phyloP scores from a whole-genome alignment of 2,888 invertebrate species.

The Campopleginae sp. region DNA sequence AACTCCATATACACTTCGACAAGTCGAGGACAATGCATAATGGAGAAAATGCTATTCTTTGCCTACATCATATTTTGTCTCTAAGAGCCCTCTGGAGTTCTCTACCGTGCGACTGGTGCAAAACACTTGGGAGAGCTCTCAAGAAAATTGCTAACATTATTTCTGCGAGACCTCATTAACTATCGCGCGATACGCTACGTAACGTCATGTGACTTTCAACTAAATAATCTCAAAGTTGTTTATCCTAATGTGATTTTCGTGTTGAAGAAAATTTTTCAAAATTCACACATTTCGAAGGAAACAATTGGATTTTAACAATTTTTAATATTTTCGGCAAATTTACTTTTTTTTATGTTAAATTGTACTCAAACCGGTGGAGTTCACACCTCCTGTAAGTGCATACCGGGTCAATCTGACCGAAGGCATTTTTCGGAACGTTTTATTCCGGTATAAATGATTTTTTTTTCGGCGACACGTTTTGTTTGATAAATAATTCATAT shows the following conservation, averaged over 20 bases:
- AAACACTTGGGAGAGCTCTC: slow-evolving; percentile 55
- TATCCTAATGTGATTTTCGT: slow-evolving; percentile 33
- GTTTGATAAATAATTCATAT: no score
- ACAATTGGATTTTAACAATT: no score
- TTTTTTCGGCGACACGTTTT: no score
- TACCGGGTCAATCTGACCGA: no score
- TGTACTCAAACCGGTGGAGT: no score
- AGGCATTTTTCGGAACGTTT: no score
- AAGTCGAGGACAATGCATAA: not conserved
- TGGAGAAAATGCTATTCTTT: not conserved
- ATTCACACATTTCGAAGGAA: no score
- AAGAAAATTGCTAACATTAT: slow-evolving; percentile 60
- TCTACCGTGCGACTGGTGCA: slow-evolving; percentile 2
- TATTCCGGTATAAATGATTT: no score
- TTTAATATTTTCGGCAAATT: no score
- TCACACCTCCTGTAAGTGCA: no score
- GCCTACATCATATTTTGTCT: slow-evolving; percentile 28
- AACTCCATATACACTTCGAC: not conserved
- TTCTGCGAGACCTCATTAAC: slow-evolving; percentile 50
- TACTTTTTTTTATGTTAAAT: no score
- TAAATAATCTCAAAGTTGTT: slow-evolving; percentile 43
- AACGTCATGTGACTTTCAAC: slow-evolving; percentile 36
- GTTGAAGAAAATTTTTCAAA: not conserved
- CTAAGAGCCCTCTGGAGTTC: not conserved
- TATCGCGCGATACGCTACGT: slow-evolving; percentile 9